Conservation (phyloP, 2,113 vertebrate genomes). For the Mustela lutreola region DNA sequence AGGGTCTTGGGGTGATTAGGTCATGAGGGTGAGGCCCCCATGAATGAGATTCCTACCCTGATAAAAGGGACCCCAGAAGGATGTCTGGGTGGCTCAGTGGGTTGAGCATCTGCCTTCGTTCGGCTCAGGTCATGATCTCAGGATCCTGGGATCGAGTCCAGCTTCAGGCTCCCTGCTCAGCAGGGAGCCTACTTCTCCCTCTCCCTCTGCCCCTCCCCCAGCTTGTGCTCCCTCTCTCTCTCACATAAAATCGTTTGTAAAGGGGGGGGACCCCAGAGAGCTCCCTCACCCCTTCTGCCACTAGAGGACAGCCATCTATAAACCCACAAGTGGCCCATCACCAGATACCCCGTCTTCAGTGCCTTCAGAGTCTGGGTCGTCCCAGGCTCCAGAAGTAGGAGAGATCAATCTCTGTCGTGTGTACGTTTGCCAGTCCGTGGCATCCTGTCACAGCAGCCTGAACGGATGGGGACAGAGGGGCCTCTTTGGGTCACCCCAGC, state of each 20-base stretch:
- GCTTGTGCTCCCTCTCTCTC: background rate
- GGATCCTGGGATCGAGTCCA: background rate
- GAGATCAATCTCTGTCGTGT: too few species aligned
- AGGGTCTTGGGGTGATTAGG: background rate
- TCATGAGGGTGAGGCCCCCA: background rate
- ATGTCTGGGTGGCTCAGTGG: background rate
- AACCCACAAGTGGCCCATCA: background rate
- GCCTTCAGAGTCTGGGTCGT: background rate
- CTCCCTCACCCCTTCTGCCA: background rate
- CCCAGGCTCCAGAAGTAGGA: background rate
- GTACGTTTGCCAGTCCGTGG: background rate
- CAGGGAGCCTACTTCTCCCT: background rate
- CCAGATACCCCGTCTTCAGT: background rate
- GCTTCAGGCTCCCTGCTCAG: too few species aligned
- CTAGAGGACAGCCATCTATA: rapidly evolving
- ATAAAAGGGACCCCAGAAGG: background rate
- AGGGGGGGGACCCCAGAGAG: background rate
- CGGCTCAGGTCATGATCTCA: background rate
- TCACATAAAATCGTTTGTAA: background rate
- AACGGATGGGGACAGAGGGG: rapidly evolving
- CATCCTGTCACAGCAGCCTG: background rate
- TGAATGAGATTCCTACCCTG: background rate
- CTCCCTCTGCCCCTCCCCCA: background rate
- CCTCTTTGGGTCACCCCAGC: rapidly evolving
- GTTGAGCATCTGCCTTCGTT: background rate